Conservation (phyloP, 2,113 vertebrate species). For the Sphyrna mokarran region DNA sequence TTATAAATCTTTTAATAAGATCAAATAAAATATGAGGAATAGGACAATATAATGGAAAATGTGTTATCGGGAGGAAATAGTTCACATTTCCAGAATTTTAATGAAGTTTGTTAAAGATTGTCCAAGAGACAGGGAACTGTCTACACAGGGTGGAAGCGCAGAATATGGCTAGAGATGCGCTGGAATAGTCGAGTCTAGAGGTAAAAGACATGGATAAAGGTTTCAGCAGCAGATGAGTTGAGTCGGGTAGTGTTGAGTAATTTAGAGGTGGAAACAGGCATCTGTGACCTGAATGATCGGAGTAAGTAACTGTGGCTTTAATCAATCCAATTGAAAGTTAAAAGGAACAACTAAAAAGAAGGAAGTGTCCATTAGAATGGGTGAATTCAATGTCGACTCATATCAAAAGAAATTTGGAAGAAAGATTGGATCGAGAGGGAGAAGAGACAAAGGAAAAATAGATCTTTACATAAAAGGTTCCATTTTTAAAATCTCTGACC, state of each 20-base stretch:
- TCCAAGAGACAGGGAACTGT: neutral
- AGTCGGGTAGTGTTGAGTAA: neutral
- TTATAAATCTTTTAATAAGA: neutral
- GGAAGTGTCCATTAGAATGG: no score
- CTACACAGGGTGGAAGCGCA: neutral
- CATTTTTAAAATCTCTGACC: no score
- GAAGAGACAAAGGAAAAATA: no score
- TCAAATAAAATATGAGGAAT: neutral
- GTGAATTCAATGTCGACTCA: no score
- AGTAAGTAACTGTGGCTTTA: no score
- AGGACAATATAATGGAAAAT: neutral
- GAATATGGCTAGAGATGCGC: neutral
- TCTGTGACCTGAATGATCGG: no score
- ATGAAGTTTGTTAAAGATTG: neutral
- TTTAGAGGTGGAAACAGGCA: neutral
- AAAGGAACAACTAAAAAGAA: no score
- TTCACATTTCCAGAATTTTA: neutral
- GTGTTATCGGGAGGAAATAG: neutral
- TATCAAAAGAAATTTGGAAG: no score
- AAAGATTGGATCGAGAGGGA: no score
- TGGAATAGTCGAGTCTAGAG: neutral
- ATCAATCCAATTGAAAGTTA: no score
- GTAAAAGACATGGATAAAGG: neutral
- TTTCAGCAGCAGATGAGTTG: neutral
- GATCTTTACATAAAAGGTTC: no score